Conservation (phyloP, 2,888 invertebrate genomes). For the Lagria hirta region DNA sequence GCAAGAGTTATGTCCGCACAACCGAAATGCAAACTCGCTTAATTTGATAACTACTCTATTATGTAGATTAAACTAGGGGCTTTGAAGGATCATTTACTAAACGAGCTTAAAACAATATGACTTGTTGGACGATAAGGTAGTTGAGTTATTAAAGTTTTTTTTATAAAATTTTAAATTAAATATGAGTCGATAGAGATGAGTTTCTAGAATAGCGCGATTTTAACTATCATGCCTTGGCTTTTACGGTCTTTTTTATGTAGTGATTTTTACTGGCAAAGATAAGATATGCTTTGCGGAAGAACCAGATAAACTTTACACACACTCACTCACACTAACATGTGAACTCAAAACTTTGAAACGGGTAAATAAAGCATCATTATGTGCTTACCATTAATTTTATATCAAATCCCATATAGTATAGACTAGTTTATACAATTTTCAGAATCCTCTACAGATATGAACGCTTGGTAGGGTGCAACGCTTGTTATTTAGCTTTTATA, state of each 20-base stretch:
- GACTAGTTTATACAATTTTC: too few relatives aligned
- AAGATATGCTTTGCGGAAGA: slow-evolving; percentile 11
- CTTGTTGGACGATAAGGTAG: slow-evolving; percentile 8
- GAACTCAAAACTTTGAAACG: too few relatives aligned
- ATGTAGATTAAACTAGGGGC: slow-evolving; percentile 28
- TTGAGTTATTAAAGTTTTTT: slow-evolving; percentile 2
- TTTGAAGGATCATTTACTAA: slow-evolving; percentile 22
- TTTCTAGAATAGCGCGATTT: slow-evolving; percentile 11
- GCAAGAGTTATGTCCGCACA: slow-evolving; percentile 15
- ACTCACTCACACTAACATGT: too few relatives aligned
- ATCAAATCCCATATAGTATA: too few relatives aligned
- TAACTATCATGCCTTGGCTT: slow-evolving; percentile 16
- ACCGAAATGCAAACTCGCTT: slow-evolving; percentile 17
- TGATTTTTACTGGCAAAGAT: slow-evolving; percentile 16
- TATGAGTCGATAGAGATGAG: slow-evolving; percentile 15
- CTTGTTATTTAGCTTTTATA: too few relatives aligned
- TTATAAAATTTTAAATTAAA: slow-evolving; percentile 13
- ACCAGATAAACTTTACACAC: too few relatives aligned
- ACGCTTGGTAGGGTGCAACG: too few relatives aligned
- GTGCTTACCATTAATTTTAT: too few relatives aligned
- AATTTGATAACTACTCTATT: slow-evolving; percentile 30
- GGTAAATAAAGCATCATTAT: too few relatives aligned
- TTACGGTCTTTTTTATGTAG: slow-evolving; percentile 18
- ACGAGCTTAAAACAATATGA: slow-evolving; percentile 19
- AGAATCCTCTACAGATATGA: too few relatives aligned